A percentile compares a stretch with the other conserved stretches of the same genome.
Evolutionary conservation across 2,113 vertebrate species (phyloP).

Genomic region (Cephalophus harveyi): DNA sequence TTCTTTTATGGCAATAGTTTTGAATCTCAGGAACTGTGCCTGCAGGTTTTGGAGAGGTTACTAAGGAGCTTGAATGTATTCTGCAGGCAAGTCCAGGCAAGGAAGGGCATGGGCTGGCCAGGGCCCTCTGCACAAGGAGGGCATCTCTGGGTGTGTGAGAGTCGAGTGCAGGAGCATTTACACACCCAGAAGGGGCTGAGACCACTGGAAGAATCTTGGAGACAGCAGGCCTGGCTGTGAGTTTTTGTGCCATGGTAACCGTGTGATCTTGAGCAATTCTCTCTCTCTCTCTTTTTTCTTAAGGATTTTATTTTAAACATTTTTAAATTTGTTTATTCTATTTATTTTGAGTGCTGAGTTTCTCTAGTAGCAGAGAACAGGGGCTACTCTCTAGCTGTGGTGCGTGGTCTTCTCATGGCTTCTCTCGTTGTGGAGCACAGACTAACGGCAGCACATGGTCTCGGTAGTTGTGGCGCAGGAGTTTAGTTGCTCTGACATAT

Average conservation of each 20-base stretch:
- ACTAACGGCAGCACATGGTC: not conserved
- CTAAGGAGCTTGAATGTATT: not conserved
- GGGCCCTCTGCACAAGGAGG: too few relatives aligned
- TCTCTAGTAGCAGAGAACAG: not conserved
- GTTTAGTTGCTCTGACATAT: not conserved
- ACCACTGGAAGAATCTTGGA: not conserved
- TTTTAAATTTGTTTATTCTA: not conserved
- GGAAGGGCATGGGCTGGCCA: not conserved
- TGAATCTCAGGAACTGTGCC: not conserved
- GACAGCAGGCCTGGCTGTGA: not conserved
- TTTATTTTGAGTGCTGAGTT: not conserved
- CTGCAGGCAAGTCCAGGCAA: not conserved
- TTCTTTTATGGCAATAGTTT: not conserved
- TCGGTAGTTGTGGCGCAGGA: not conserved
- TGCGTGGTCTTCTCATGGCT: not conserved
- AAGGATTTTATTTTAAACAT: not conserved
- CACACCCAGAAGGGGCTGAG: not conserved
- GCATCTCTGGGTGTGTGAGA: not conserved
- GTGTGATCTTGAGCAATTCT: accelerated
- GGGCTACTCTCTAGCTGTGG: not conserved
- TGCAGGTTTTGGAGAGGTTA: too few relatives aligned
- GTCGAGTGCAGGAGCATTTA: accelerated
- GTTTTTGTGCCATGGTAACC: not conserved
- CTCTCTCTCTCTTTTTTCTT: not conserved
- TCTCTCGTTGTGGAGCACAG: not conserved